Conservation (phyloP, 2,888 invertebrate species). For the Coecobrya sp. region DNA sequence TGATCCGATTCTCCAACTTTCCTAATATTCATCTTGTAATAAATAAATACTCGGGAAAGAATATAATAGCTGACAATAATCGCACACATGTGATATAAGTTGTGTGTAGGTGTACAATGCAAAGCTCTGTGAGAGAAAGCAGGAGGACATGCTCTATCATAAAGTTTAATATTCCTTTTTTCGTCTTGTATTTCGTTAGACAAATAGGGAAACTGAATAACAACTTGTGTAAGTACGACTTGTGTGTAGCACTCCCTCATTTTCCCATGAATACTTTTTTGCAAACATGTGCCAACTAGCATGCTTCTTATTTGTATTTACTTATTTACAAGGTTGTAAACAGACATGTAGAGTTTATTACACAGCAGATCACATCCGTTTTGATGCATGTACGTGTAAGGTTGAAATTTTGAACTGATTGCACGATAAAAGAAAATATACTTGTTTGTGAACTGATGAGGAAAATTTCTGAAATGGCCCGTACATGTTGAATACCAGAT, state of each 20-base stretch:
- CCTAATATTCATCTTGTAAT: constrained; percentile 48
- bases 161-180: neutral
- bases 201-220: neutral
- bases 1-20: constrained; percentile 55
- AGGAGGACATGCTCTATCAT: neutral
- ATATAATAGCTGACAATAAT: constrained; percentile 10
- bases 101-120: neutral
- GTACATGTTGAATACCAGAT: constrained; percentile 71
- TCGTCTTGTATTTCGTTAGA: no score
- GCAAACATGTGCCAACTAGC: neutral
- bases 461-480: constrained; percentile 85
- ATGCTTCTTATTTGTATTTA: neutral
- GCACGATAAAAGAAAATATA: constrained; percentile 84
- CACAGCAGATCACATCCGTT: neutral
- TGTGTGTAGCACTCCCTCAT: neutral
- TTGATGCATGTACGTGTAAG: constrained; percentile 8
- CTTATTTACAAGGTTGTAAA: constrained; percentile 20
- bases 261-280: constrained; percentile 6
- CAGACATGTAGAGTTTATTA: neutral
- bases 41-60: constrained; percentile 9
- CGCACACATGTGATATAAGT: neutral
- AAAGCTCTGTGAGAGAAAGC: neutral
- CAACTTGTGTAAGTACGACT: neutral
- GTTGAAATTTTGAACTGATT: constrained; percentile 64
- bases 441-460: constrained; percentile 84